These are phyloP conservation scores for Anoncus sp. DNA, from an alignment of 2,888 invertebrate genomes.

Conservation along the genomic window DNA sequence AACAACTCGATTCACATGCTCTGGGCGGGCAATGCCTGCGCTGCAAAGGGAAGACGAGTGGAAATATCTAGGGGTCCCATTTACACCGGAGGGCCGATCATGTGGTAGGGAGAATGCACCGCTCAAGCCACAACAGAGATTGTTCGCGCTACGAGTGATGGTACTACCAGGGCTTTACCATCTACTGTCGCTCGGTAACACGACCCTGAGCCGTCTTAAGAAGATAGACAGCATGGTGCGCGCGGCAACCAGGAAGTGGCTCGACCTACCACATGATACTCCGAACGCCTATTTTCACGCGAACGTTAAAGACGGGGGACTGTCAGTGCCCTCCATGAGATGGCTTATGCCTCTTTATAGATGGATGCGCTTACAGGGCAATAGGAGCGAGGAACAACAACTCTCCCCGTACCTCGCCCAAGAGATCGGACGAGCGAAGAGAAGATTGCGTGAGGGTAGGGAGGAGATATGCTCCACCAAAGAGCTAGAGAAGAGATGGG, in stretches of 20 bases:
- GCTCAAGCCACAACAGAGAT: slow-evolving; percentile 2
- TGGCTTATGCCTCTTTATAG: background rate
- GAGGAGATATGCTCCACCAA: background rate
- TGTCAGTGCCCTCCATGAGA: background rate
- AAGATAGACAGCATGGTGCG: background rate
- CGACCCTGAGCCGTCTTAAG: background rate
- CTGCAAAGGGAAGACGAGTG: slow-evolving; percentile 47
- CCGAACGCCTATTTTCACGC: slow-evolving; percentile 16
- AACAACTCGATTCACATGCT: slow-evolving; percentile 9
- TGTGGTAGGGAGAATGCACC: background rate
- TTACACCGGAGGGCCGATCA: slow-evolving; percentile 45
- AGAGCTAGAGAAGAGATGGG: slow-evolving; percentile 25
- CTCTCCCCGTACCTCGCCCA: background rate
- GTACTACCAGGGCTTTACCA: background rate
- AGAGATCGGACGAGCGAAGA: background rate
- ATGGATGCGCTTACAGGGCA: too few species aligned
- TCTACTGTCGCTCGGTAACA: background rate
- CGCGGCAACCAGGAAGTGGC: background rate
- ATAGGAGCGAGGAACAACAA: background rate
- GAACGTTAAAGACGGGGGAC: background rate
- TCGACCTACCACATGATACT: background rate
- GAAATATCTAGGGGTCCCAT: slow-evolving; percentile 58
- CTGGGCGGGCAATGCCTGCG: slow-evolving; percentile 19
- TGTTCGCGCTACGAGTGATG: background rate
- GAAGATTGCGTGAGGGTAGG: background rate